Base-by-base conservation (phyloP, 2,888 invertebrate species). In the Caenorhabditis doughertyi region DNA sequence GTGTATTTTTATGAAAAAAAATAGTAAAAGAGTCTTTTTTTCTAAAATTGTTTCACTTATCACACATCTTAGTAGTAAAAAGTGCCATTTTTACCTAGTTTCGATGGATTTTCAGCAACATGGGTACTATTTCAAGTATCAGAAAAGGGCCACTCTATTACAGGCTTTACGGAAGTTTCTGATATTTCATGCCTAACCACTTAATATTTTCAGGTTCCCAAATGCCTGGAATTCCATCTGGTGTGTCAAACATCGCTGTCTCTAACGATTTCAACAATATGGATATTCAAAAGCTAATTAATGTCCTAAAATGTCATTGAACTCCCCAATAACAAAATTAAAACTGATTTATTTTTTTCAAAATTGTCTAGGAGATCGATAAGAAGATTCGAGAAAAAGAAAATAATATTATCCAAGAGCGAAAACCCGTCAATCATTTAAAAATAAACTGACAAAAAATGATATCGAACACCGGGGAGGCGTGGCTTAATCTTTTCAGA, bases 231-330 rank as follows among this genome's bases (percentile, higher is more conserved):
- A 42, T 64, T 18, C 80, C 80, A 8, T 16, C 53, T 13, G 73
- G 73, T 18, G 73, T 68, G 5, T 13, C 44, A 9, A 68, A 29
- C 7, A 44, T 81, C 56, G 3, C 16, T 0, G 72, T 81, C 3
- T 70, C 81, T 8, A 74, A 74, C 18, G 32, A 70, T 4, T 81
- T 81, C 44, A 70, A 16, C 39, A 29, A 44, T 9, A 1, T n/a
- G 5, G 81, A 81, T 35, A n/a, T 56, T 21, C 27, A 70, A 16
- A 64, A 74, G 1, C 11, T 81, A 7, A 11, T 70, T 4, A 80
- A 62, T n/a, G 62, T 53, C 11, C n/a, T 81, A 7, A 68, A 74
- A 49, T 81, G 81, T 42, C 81, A 81, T 64, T 81, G 18, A 73
- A 42, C 0, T 53, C 27, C 16, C 27, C 21, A 49, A 49, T 2